Conservation (phyloP, 2,888 invertebrate genomes). For the Cerastis rubricosa region DNA sequence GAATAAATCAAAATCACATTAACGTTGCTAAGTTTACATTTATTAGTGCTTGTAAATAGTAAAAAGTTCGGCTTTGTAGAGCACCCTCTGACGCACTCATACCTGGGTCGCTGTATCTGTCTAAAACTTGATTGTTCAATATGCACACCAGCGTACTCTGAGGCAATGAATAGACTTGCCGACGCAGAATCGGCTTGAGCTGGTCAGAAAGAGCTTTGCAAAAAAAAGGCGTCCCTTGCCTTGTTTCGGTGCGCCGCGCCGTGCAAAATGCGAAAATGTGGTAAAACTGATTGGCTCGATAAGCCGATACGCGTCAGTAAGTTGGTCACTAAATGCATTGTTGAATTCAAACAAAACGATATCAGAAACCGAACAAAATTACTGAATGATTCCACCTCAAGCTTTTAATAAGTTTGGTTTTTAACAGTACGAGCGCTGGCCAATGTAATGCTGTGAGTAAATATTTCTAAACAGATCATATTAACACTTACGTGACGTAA, state of each 20-base stretch:
- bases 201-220: background rate
- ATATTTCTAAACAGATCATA: slow-evolving; percentile 11
- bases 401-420: background rate
- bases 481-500: slow-evolving; percentile 3
- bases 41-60: background rate
- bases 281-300: background rate
- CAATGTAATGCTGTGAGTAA: slow-evolving; percentile 32
- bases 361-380: background rate
- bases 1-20: background rate
- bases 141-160: background rate
- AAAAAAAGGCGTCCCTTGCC: background rate
- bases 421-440: slow-evolving; percentile 21
- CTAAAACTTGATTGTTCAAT: background rate
- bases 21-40: background rate
- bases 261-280: background rate
- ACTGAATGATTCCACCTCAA: background rate
- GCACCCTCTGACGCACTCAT: background rate
- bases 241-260: background rate
- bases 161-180: background rate
- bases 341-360: slow-evolving; percentile 6
- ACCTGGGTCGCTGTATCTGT: background rate
- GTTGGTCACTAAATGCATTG: background rate
- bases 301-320: background rate
- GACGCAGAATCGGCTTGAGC: background rate
- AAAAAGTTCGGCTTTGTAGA: background rate